These are phyloP conservation scores for Cancer borealis DNA, from an alignment of 2,888 invertebrate genomes.

Conservation along the genomic window DNA sequence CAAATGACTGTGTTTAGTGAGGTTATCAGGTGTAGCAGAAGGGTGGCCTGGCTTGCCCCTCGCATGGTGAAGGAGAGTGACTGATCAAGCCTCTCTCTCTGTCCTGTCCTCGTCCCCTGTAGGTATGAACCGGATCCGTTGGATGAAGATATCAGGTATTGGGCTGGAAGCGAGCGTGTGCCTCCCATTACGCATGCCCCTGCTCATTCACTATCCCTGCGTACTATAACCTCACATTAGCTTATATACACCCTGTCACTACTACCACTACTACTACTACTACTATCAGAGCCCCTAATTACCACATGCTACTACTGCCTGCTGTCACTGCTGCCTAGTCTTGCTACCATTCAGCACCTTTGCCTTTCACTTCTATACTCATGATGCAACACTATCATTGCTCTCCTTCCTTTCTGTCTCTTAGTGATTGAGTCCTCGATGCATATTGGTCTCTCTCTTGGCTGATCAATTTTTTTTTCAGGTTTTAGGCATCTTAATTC, in stretches of 20 bases:
- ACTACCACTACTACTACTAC: background rate
- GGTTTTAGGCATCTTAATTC: background rate
- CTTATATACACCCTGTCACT: background rate
- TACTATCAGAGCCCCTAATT: background rate
- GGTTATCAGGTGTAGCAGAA: background rate
- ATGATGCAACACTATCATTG: background rate
- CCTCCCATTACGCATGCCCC: constrained; percentile 49
- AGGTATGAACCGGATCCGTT: constrained; percentile 72
- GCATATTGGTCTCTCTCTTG: constrained; percentile 15
- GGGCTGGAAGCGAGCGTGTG: constrained; percentile 49
- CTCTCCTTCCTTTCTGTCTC: background rate
- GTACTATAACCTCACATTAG: background rate
- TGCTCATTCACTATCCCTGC: background rate
- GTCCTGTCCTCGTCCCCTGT: constrained; percentile 68
- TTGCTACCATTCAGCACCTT: background rate
- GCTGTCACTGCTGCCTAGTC: too few relatives aligned
- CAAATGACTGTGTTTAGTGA: background rate
- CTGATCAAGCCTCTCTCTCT: constrained; percentile 68
- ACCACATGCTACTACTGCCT: background rate
- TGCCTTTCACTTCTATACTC: background rate
- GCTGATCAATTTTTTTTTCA: background rate
- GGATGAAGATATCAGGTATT: constrained; percentile 74
- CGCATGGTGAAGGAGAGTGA: constrained; percentile 71
- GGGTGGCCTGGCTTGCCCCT: constrained; percentile 53
- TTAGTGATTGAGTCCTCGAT: background rate